Percentiles rank a stretch among this genome's conserved stretches.
Conservation (phyloP, 2,113 vertebrate genomes). For the Marmota monax region DNA sequence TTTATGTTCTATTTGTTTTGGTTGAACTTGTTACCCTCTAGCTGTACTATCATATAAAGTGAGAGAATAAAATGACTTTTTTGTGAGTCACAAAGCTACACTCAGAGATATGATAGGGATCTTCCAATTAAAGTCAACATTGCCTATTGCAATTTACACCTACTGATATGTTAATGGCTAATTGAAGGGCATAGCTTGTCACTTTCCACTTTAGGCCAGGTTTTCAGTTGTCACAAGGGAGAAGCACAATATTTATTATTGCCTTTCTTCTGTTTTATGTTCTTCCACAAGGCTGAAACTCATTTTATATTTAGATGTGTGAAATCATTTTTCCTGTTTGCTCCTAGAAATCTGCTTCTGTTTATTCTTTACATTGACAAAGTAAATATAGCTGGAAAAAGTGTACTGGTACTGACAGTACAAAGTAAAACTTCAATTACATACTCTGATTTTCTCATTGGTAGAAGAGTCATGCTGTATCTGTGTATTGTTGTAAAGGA, state of each 20-base stretch:
- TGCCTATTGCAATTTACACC: constrained; percentile 48
- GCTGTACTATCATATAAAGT: not conserved
- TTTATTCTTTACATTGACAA: not conserved
- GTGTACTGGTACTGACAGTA: not conserved
- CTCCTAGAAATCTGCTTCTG: not conserved
- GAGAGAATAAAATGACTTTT: constrained; percentile 53
- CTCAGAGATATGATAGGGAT: constrained; percentile 15
- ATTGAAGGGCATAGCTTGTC: constrained; percentile 12
- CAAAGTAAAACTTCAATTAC: not conserved
- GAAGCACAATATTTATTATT: not conserved
- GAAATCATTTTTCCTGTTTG: not conserved
- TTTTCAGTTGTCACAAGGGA: not conserved
- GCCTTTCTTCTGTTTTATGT: not conserved
- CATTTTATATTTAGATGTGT: constrained; percentile 18
- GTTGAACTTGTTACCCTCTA: constrained; percentile 43
- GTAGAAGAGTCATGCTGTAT: not conserved
- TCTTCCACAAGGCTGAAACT: not conserved
- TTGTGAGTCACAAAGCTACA: constrained; percentile 29
- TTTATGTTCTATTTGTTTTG: constrained; percentile 53
- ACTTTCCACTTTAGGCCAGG: not conserved
- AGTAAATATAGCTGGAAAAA: not conserved
- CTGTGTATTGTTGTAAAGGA: not conserved
- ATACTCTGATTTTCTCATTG: constrained; percentile 4
- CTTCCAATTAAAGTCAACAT: constrained; percentile 55
- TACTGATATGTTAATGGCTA: constrained; percentile 56